phyloP scores from a whole-genome alignment of 2,888 invertebrate species.

The Cataglyphis cursor region DNA sequence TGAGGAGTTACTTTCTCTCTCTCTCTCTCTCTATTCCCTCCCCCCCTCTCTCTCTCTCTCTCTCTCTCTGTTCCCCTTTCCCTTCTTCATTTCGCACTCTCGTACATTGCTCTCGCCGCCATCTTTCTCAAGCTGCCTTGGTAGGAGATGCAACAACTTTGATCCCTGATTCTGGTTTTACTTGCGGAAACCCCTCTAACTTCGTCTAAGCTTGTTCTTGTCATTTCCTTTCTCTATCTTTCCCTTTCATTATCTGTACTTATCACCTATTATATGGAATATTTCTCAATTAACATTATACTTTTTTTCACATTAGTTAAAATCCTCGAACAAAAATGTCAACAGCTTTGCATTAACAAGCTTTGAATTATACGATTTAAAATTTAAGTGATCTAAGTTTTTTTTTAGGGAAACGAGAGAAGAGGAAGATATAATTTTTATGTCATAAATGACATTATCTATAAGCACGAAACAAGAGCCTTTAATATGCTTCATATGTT shows the following conservation, averaged over 20 bases:
- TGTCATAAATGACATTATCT: neutral
- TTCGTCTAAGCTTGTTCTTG: constrained; percentile 61
- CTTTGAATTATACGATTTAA: neutral
- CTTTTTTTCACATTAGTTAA: neutral
- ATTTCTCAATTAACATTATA: neutral
- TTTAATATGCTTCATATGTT: neutral
- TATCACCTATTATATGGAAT: neutral
- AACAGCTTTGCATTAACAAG: neutral
- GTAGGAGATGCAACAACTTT: constrained; percentile 78
- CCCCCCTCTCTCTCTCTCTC: neutral
- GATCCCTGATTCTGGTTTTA: constrained; percentile 80
- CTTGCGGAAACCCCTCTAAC: constrained; percentile 67
- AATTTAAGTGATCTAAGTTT: neutral
- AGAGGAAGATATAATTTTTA: neutral
- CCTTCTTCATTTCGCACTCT: constrained; percentile 13
- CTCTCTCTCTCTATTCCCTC: constrained; percentile 6
- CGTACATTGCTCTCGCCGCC: constrained; percentile 69
- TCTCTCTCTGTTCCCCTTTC: neutral
- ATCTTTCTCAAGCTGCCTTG: constrained; percentile 63
- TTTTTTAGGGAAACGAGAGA: neutral
- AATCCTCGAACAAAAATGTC: neutral
- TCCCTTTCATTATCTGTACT: constrained; percentile 14
- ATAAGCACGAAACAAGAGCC: neutral
- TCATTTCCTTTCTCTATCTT: constrained; percentile 25
- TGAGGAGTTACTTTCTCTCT: constrained; percentile 31